Evolutionary conservation across 2,797 vertebrate species (phyloP).

Genomic region (Lagocephalus sceleratus): DNA sequence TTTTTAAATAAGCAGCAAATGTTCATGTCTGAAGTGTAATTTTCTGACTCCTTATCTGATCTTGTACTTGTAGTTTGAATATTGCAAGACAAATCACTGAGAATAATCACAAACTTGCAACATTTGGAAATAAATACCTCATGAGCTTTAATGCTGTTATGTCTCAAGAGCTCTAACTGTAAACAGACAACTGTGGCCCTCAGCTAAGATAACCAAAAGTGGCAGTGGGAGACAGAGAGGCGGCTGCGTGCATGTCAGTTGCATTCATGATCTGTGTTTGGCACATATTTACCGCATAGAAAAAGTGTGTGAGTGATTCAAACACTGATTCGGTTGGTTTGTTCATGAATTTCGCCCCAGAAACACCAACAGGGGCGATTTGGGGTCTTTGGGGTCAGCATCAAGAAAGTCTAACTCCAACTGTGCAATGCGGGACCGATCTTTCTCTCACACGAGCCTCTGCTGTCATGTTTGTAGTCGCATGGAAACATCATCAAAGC

Average conservation of each 20-base stretch:
- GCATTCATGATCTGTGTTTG: neutral
- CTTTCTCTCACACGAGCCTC: conserved; percentile 28
- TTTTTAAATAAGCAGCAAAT: neutral
- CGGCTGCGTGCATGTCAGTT: conserved; percentile 9
- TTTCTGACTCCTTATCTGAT: neutral
- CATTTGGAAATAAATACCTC: conserved; percentile 9
- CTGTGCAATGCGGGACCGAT: conserved; percentile 6
- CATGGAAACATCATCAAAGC: conserved; percentile 62
- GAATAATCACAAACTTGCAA: conserved; percentile 6
- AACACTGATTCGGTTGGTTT: conserved; percentile 13
- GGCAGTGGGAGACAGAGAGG: conserved; percentile 26
- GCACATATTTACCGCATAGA: neutral
- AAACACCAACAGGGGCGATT: conserved; percentile 36
- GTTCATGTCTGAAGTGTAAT: neutral
- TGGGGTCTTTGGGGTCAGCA: conserved; percentile 25
- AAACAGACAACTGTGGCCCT: conserved; percentile 12
- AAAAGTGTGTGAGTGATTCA: conserved; percentile 16
- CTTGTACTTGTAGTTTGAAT: neutral
- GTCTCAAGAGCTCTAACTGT: conserved; percentile 12
- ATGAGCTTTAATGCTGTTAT: neutral
- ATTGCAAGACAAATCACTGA: neutral
- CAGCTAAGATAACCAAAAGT: conserved; percentile 35
- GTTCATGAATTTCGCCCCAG: too few relatives aligned
- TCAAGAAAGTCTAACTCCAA: conserved; percentile 20
- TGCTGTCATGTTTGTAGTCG: conserved; percentile 43